Evolutionary conservation across 37 sponge, comb jelly and placozoan species (phyloP), one percentile per base, ranked within the genome.

Genomic region (Bolinopsis microptera): DNA sequence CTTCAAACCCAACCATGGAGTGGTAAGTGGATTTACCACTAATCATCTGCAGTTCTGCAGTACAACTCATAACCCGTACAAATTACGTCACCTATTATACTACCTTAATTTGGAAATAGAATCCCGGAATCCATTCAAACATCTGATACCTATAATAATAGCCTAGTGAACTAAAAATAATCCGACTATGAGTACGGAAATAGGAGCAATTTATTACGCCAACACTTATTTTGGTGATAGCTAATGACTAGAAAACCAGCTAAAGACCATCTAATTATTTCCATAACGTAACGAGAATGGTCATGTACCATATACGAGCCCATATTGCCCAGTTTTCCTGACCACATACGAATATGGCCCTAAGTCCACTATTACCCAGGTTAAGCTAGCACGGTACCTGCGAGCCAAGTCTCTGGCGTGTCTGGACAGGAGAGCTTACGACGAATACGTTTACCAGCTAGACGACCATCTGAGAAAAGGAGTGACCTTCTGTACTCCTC

Each of bases 381-480:
- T 86, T 40, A 86, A 86, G 30, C 26, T 86, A 41, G 90, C 90
- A 1, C 40, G 90, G 41, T 86, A 28, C 26, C 90, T 86, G 5
- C 41, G 90, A 27, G 26, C 90, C 9, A 38, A 28, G n/a, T 33
- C 36, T 40, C 90, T 86, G 61, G 2, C 8, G n/a, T 41, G 61
- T 27, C 23, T 86, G 41, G 61, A 41, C 8, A 0, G 32, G 22
- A 34, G 28, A 5, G 41, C 61, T 0, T 86, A 86, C 35, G 61
- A 86, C 27, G 90, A 86, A 48, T 86, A 39, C 61, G 61, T 86
- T n/a, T 35, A 0, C 1, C 90, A 86, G 9, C 90, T 86, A 39
- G 61, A 41, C 61, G 90, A 86, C 90, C 90, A 86, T 34, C 90
- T 86, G 13, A 86, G 36, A 48, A 39, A 86, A 2, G 90, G 90